Evolutionary conservation across 2,113 vertebrate genomes (phyloP), one percentile per base, ranked within the genome.

Genomic region (Caranx ignobilis): DNA sequence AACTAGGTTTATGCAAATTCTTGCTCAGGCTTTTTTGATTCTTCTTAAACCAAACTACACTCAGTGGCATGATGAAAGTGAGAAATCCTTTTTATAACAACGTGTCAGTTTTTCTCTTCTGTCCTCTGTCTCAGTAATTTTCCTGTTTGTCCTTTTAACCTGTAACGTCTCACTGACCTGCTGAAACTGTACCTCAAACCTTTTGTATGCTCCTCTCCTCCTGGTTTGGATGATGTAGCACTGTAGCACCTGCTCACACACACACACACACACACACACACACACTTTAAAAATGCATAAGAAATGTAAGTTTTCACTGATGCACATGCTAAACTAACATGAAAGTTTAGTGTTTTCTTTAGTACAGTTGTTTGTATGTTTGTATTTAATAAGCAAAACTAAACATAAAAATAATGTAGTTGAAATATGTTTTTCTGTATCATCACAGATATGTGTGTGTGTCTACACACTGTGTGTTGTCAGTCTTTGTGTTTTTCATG

Each of bases 161-260:
- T 84, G 71, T 19, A 32, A 57, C 43, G 37, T 89, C 78, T 52
- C 76, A 11, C 73, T 75, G 79, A 84, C 73, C 87, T 76, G 77
- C 76, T 88, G 76, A 43, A 82, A 66, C 77, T 81, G 63, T 3
- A 68, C 76, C 77, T 88, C 77, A 81, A 52, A 89, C 89, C 84
- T 81, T 34, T 32, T 71, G 86, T 89, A 65, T 71, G 75, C 54
- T 86, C 87, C 87, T 86, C 63, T 86, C 68, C 26, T 82, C 73
- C 60, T 67, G 65, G 68, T 75, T 85, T 55, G 82, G 79, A 50
- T 81, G 52, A 83, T 75, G 50, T 76, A 75, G 66, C 21, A 35
- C 62, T 68, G 19, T 71, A 81, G 32, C 48, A 57, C 41, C 26
- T 65, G 15, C 45, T 52, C 65, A 70, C 75, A 48, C 62, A 57